These are phyloP conservation scores for Caerostris extrusa DNA, from an alignment of 1,140 invertebrate species.

Conservation along the genomic window DNA sequence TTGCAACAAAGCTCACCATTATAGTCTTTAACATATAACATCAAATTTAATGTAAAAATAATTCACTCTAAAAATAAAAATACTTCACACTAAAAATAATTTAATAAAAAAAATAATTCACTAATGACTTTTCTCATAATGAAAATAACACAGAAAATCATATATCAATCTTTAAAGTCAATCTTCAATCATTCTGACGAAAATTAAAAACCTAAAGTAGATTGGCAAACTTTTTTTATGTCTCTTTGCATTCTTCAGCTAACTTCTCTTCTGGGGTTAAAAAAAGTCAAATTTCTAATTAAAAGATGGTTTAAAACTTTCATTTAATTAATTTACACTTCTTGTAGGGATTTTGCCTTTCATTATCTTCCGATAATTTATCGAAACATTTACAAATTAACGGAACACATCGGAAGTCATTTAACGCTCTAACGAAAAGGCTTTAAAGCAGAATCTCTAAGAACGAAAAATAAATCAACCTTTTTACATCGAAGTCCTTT, in stretches of 20 bases:
- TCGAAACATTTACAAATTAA: not conserved
- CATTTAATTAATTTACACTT: not conserved
- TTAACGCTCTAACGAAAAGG: not conserved
- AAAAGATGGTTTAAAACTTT: not conserved
- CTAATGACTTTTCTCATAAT: no score
- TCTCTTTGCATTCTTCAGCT: no score
- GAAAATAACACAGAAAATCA: no score
- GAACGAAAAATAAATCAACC: not conserved
- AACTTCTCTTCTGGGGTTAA: not conserved
- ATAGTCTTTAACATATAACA: no score
- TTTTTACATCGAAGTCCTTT: not conserved
- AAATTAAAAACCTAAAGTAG: not conserved
- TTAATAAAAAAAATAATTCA: no score
- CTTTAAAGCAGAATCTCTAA: not conserved
- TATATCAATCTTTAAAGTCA: not conserved
- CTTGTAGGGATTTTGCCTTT: not conserved
- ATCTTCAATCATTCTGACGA: not conserved
- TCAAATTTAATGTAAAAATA: no score
- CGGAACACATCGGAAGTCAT: not conserved
- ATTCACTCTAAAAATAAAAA: no score
- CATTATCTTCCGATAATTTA: not conserved
- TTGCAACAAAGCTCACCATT: no score
- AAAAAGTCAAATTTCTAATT: not conserved
- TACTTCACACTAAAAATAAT: no score
- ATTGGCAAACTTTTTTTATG: not conserved